These are phyloP conservation scores for Nemoura dubitans DNA, from an alignment of 2,888 invertebrate species.

Conservation along the genomic window DNA sequence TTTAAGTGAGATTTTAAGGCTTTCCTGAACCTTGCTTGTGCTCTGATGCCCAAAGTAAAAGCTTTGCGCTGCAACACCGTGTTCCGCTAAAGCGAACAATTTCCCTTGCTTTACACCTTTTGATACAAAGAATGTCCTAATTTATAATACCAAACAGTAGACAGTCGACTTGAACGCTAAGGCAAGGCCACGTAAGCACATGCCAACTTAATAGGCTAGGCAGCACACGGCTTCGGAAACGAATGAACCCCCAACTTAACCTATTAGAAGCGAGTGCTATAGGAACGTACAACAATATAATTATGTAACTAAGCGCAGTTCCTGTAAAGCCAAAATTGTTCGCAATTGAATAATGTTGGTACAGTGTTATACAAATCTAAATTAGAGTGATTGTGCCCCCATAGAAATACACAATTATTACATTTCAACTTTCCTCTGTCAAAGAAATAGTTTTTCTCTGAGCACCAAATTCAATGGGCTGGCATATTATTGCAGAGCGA, in stretches of 20 bases:
- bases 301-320: background rate
- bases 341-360: background rate
- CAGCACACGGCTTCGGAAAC: background rate
- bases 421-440: background rate
- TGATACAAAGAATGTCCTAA: slow-evolving; percentile 31
- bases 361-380: background rate
- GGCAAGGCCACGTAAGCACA: background rate
- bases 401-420: background rate
- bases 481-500: background rate
- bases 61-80: background rate
- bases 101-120: slow-evolving; percentile 35
- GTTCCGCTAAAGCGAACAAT: background rate
- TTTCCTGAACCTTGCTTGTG: background rate
- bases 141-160: slow-evolving; percentile 26
- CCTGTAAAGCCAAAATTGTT: background rate
- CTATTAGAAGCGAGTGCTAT: slow-evolving; percentile 22
- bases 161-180: background rate
- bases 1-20: background rate
- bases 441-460: background rate
- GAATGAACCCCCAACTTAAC: slow-evolving; percentile 30
- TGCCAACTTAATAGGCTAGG: background rate
- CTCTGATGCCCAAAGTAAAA: background rate
- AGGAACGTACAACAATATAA: slow-evolving; percentile 1
- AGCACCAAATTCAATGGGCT: background rate
- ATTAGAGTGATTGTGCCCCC: background rate